These are phyloP conservation scores for Hypotaenidia okinawae DNA, from an alignment of 2,797 vertebrate species.

Conservation along the genomic window DNA sequence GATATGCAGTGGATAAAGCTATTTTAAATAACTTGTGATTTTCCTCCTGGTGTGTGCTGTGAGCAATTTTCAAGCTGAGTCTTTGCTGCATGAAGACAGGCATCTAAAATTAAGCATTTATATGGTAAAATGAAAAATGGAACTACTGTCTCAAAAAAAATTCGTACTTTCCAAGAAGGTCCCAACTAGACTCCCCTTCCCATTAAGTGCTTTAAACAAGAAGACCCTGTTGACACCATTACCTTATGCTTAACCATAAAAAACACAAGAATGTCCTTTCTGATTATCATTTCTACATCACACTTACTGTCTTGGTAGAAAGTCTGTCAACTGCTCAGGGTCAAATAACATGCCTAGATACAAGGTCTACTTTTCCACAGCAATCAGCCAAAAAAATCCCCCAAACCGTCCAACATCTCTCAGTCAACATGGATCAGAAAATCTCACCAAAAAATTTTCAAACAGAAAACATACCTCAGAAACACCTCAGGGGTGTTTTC, in stretches of 20 bases:
- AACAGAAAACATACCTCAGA: background rate
- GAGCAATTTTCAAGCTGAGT: accelerated
- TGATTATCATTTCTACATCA: background rate
- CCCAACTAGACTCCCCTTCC: background rate
- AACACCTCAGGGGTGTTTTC: background rate
- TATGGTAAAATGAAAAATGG: background rate
- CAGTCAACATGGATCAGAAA: background rate
- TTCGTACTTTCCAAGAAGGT: background rate
- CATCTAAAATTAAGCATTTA: background rate
- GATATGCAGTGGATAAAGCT: background rate
- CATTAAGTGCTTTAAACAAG: background rate
- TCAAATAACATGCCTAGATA: background rate
- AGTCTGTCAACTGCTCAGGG: background rate
- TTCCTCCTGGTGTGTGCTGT: background rate
- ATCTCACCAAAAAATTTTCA: background rate
- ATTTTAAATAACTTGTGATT: background rate
- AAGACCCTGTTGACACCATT: background rate
- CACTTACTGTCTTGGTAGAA: background rate
- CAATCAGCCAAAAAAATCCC: background rate
- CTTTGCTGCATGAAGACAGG: background rate
- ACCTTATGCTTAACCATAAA: background rate
- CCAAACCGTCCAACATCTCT: background rate
- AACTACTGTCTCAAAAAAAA: background rate
- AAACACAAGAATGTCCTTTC: background rate
- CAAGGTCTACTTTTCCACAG: background rate